Percentiles rank a stretch among this genome's conserved stretches.
phyloP scores from a whole-genome alignment of 2,113 vertebrate genomes.

The Piprites chloris region DNA sequence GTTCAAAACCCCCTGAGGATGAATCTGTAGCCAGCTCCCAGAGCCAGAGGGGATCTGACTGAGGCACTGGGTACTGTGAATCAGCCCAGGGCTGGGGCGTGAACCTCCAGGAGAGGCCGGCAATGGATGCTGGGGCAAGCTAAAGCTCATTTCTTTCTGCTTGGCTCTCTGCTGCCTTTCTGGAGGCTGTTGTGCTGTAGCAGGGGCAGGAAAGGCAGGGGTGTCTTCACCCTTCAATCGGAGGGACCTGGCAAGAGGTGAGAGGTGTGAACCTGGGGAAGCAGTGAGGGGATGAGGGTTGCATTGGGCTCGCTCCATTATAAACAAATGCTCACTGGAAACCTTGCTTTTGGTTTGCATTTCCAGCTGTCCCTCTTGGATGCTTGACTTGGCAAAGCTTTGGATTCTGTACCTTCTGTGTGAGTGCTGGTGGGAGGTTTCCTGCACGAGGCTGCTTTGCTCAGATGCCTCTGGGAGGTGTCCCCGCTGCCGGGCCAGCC shows the following conservation, averaged over 20 bases:
- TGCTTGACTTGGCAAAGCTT: neutral
- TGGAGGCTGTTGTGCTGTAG: neutral
- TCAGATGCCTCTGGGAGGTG: neutral
- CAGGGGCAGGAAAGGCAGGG: neutral
- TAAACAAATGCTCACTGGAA: neutral
- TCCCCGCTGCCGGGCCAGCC: neutral
- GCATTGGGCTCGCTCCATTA: neutral
- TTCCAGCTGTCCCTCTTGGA: neutral
- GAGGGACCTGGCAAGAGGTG: neutral
- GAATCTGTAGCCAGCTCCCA: neutral
- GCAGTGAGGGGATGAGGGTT: neutral
- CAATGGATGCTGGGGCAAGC: neutral
- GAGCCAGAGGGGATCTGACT: neutral
- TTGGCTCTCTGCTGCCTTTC: neutral
- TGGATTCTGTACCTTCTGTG: neutral
- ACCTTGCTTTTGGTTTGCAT: neutral
- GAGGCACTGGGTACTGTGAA: neutral
- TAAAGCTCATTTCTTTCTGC: neutral
- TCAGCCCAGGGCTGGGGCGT: neutral
- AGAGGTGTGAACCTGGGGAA: neutral
- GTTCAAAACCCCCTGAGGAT: neutral
- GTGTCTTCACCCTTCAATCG: neutral
- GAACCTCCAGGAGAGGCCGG: neutral
- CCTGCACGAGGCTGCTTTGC: rapidly evolving
- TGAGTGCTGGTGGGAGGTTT: neutral